Evolutionary conservation across 1,140 invertebrate genomes (phyloP).

Genomic region (Nephila pilipes): DNA sequence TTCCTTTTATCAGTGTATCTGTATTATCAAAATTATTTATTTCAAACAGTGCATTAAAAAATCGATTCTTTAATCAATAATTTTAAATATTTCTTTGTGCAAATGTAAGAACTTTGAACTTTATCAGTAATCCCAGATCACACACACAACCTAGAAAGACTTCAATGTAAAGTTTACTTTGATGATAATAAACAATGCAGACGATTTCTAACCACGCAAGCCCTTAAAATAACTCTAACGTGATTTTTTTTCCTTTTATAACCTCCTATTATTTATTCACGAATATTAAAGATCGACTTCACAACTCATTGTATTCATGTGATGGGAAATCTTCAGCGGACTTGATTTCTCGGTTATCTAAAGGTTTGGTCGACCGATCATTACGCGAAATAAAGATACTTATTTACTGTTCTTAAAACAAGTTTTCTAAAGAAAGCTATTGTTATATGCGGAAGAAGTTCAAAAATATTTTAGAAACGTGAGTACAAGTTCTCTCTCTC

Average conservation of each 20-base stretch:
- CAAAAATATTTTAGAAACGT: neutral
- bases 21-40: no score
- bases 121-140: neutral
- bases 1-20: no score
- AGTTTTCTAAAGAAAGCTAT: conserved; percentile 1
- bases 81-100: neutral
- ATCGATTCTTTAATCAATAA: no score
- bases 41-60: no score
- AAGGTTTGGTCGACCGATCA: neutral
- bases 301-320: neutral
- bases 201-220: neutral
- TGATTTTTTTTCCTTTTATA: neutral
- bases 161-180: neutral
- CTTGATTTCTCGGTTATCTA: neutral
- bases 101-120: neutral
- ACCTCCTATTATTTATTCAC: neutral
- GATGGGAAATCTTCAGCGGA: neutral
- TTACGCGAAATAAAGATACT: neutral
- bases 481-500: neutral
- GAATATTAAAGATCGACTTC: no score
- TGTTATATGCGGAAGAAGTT: neutral
- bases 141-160: neutral
- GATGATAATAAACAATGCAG: neutral
- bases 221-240: neutral
- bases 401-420: neutral